Evolutionary conservation across 2,888 invertebrate genomes (phyloP).

Genomic region (Neoscelio sp.): DNA sequence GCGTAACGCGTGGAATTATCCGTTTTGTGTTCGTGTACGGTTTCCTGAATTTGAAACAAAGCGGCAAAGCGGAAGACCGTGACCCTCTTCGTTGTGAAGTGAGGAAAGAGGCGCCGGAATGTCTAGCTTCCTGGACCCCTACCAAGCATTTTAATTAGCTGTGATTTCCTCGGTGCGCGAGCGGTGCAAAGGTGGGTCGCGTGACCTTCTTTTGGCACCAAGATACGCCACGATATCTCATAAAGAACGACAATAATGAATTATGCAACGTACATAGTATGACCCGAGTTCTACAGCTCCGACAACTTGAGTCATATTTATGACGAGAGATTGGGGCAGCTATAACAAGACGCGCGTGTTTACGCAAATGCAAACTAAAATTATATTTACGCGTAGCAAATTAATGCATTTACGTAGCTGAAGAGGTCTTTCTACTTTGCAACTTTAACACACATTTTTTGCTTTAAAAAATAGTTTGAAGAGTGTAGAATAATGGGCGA

Average conservation of each 20-base stretch:
- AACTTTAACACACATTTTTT: no score
- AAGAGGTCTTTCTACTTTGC: neutral
- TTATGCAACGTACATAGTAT: constrained; percentile 61
- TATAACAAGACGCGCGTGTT: constrained; percentile 15
- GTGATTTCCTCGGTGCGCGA: constrained; percentile 44
- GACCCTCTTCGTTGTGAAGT: constrained; percentile 23
- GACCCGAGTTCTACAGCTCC: constrained; percentile 32
- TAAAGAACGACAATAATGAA: constrained; percentile 59
- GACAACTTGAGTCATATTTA: constrained; percentile 48
- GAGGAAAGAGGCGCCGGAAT: constrained; percentile 39
- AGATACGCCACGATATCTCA: constrained; percentile 44
- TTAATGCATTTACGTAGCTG: no score
- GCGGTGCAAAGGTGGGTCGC: constrained; percentile 41
- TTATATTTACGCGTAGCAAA: neutral
- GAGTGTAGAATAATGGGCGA: no score
- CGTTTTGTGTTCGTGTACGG: constrained; percentile 12
- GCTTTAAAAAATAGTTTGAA: no score
- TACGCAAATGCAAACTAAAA: constrained; percentile 43
- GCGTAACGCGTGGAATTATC: constrained; percentile 24
- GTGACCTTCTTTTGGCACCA: constrained; percentile 60
- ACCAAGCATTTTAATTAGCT: constrained; percentile 65
- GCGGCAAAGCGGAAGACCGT: constrained; percentile 33
- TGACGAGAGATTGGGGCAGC: constrained; percentile 32
- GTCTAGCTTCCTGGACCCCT: constrained; percentile 52
- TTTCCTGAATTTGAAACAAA: constrained; percentile 48